phyloP scores from a whole-genome alignment of 2,888 invertebrate species.

The Athetis lepigone region DNA sequence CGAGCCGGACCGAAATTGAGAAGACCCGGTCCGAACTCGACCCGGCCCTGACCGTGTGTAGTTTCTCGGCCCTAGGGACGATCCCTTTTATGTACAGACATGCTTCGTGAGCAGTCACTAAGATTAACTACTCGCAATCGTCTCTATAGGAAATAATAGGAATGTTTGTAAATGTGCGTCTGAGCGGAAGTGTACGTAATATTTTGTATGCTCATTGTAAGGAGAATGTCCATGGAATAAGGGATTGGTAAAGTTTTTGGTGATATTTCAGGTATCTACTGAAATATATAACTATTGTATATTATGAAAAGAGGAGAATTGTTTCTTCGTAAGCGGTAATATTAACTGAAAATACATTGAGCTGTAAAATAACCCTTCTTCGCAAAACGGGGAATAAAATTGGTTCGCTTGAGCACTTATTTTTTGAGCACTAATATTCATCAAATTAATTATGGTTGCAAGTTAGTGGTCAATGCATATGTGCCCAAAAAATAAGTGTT shows the following conservation, averaged over 20 bases:
- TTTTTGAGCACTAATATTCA: too few relatives aligned
- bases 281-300: too few relatives aligned
- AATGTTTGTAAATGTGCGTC: slow-evolving; percentile 21
- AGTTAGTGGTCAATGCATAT: too few relatives aligned
- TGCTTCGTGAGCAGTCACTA: slow-evolving; percentile 39
- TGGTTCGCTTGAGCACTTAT: too few relatives aligned
- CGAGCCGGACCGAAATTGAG: slow-evolving; percentile 36
- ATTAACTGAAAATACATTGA: too few relatives aligned
- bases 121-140: slow-evolving; percentile 44
- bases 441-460: too few relatives aligned
- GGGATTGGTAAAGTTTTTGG: not conserved
- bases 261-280: not conserved
- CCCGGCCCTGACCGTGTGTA: slow-evolving; percentile 54
- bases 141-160: slow-evolving; percentile 3
- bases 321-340: too few relatives aligned
- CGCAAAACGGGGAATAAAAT: too few relatives aligned
- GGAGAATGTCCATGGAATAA: not conserved
- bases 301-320: too few relatives aligned
- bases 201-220: slow-evolving; percentile 22
- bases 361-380: too few relatives aligned
- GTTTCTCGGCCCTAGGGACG: slow-evolving; percentile 44
- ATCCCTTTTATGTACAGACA: slow-evolving; percentile 57
- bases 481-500: too few relatives aligned
- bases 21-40: slow-evolving; percentile 22
- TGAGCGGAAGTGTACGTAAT: slow-evolving; percentile 22